Conservation (phyloP, 2,113 vertebrate species). For the Hydrochoerus hydrochaeris region DNA sequence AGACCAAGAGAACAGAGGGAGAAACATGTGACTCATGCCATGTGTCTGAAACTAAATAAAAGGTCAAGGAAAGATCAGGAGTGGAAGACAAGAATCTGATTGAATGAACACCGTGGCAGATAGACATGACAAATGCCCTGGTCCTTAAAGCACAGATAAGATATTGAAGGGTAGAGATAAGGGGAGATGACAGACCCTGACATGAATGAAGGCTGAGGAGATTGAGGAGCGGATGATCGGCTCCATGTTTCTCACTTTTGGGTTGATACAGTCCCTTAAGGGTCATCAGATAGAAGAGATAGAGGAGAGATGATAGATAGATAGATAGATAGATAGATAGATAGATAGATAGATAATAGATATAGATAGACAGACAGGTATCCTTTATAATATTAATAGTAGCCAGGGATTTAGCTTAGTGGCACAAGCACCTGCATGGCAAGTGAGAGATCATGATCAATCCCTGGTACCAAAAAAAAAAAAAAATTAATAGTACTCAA, state of each 20-base stretch:
- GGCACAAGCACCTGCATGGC: too few species aligned
- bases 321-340: neutral
- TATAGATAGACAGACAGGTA: neutral
- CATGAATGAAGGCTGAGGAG: neutral
- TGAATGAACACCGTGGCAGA: neutral
- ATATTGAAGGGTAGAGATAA: too few species aligned
- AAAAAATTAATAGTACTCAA: neutral
- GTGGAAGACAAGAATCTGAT: neutral
- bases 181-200: too few species aligned
- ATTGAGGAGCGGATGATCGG: too few species aligned
- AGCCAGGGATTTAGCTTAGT: too few species aligned
- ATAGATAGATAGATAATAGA: neutral
- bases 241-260: neutral
- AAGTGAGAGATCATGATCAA: too few species aligned
- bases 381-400: neutral
- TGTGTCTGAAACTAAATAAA: neutral
- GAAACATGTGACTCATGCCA: accelerated
- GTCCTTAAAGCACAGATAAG: neutral
- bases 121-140: neutral
- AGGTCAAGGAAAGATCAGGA: neutral
- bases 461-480: too few species aligned
- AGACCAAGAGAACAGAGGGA: neutral
- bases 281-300: neutral
- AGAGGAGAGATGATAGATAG: neutral
- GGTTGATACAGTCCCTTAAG: neutral